Evolutionary conservation across 2,888 invertebrate species (phyloP), one percentile per base, ranked within the genome.

Genomic region (Lepidochitona cinerea): DNA sequence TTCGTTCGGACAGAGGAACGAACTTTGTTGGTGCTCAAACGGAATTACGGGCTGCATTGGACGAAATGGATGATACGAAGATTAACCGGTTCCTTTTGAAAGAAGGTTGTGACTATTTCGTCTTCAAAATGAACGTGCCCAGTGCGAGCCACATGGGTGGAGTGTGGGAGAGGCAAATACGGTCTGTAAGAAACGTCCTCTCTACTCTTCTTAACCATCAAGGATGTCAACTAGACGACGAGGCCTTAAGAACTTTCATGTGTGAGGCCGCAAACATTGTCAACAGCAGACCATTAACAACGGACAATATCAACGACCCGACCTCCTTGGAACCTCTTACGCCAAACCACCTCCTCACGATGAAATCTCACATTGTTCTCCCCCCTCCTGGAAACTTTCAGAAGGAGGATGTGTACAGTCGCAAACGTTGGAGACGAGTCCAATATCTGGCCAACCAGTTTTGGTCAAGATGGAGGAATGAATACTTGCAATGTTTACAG

Each of bases 131-230:
- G 70, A 84, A 81, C 72, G 78, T 79, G 14, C 82, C 84, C 9
- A 59, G 54, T 36, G 78, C 84, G 1, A 80, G 79, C 37, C 83
- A 84, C 70, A 79, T 80, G 76, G 82, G 81, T 32, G 83, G 82
- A 18, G 75, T 80, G 2, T 84, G 82, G 83, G 85, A 85, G 65
- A 29, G 83, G 18, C 81, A 81, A 66, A 83, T 84, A 26, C 66
- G 81, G 23, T 72, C 79, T 29, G 74, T 82, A 0, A 65, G 80
- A 32, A 78, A 72, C 72, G 77, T 81, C 7, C 69, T 82, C 9
- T 33, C 70, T 9, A 36, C 49, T 12, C 64, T 81, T 6, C 33
- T 83, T 52, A 23, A 54, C 29, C 37, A 75, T 9, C 32, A 35
- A 26, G 41, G 49, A 23, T 18, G 26, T 3, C 68, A 73, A 14